These are phyloP conservation scores for Polymixis flavicincta DNA, from an alignment of 2,888 invertebrate species.

Conservation along the genomic window DNA sequence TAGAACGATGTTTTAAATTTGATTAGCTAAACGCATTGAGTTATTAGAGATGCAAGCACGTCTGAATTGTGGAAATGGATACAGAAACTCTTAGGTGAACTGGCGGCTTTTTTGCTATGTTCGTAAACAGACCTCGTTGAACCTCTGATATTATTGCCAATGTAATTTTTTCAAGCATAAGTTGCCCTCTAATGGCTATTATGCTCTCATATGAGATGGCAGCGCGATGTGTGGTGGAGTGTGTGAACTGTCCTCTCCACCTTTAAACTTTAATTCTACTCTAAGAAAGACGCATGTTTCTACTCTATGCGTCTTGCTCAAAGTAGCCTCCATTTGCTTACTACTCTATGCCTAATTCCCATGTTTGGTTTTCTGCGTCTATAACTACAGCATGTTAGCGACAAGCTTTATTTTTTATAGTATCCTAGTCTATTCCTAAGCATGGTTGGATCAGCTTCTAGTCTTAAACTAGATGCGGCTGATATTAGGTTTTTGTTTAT, in stretches of 20 bases:
- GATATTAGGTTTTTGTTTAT: slow-evolving; percentile 1
- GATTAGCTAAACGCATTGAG: background rate
- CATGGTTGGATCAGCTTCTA: slow-evolving; percentile 15
- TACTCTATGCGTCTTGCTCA: background rate
- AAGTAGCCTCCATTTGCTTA: slow-evolving; percentile 29
- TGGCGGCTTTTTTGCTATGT: background rate
- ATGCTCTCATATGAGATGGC: background rate
- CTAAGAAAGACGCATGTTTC: background rate
- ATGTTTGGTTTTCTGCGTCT: slow-evolving; percentile 8
- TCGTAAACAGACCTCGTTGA: background rate
- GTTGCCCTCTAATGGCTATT: background rate
- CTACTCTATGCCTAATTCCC: slow-evolving; percentile 15
- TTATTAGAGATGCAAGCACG: background rate
- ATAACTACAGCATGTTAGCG: slow-evolving; percentile 54
- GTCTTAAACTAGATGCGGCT: background rate
- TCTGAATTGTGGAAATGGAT: background rate
- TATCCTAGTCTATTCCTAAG: background rate
- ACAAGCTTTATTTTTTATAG: slow-evolving; percentile 33
- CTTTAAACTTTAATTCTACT: background rate
- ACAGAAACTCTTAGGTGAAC: background rate
- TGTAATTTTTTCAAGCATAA: background rate
- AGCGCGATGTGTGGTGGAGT: background rate
- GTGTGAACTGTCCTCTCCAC: background rate
- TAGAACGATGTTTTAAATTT: background rate
- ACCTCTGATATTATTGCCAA: background rate